phyloP scores from a whole-genome alignment of 2,888 invertebrate species.

The Epinotia brunnichana region DNA sequence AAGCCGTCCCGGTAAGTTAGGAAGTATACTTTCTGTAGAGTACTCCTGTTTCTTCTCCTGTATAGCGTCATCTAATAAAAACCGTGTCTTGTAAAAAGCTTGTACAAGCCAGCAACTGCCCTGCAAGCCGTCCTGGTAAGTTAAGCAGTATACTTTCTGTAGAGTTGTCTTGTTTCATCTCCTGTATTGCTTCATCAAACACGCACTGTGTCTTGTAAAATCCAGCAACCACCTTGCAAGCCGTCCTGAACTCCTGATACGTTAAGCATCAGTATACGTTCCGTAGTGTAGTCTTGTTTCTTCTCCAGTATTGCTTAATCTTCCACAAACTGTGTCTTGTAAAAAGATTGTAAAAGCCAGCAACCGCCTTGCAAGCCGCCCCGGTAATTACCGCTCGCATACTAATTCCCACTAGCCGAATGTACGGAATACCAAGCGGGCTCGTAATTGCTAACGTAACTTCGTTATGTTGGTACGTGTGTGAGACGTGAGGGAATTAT shows the following conservation, averaged over 20 bases:
- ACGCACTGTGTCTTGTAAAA: no score
- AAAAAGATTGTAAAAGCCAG: constrained; percentile 3
- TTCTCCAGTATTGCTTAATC: no score
- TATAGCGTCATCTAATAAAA: no score
- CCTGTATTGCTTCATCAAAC: neutral
- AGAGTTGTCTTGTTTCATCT: neutral
- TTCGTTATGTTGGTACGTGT: constrained; percentile 41
- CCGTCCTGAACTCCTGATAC: no score
- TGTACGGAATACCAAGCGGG: constrained; percentile 55
- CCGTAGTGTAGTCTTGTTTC: no score
- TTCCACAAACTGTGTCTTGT: neutral
- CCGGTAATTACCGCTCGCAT: constrained; percentile 57
- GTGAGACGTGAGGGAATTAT: constrained; percentile 32
- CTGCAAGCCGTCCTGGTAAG: neutral
- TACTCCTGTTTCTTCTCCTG: no score
- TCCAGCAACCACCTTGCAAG: no score
- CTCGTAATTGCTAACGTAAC: constrained; percentile 51
- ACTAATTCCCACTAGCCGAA: constrained; percentile 51
- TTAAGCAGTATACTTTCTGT: no score
- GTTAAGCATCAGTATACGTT: no score
- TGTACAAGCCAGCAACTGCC: no score
- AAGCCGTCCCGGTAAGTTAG: constrained; percentile 49
- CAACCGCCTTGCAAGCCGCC: constrained; percentile 7
- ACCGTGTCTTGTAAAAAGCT: no score
- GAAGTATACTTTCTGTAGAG: no score